Percentiles rank a stretch among this genome's conserved stretches.
Evolutionary conservation across 2,797 vertebrate species (phyloP).

Genomic region (Delichon dasypus): DNA sequence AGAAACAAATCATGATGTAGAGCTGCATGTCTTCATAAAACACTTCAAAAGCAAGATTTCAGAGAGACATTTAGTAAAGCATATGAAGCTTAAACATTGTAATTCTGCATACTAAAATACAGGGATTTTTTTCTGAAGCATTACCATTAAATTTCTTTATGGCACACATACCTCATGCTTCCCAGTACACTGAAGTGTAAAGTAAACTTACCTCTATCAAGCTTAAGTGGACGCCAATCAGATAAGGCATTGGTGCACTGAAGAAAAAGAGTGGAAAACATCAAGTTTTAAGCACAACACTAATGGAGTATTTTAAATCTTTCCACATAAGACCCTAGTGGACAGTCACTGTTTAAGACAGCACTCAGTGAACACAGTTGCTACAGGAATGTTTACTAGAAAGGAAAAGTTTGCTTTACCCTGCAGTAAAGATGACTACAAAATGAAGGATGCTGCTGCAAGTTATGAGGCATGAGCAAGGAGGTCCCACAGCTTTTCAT

Average conservation of each 20-base stretch:
- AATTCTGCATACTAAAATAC: background rate
- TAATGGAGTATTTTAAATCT: background rate
- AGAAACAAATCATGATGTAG: background rate
- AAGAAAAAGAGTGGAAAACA: constrained; percentile 19
- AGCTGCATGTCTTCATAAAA: background rate
- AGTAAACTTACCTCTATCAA: constrained; percentile 88
- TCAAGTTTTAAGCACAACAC: background rate
- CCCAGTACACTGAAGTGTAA: rapidly evolving
- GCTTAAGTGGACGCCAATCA: constrained; percentile 96
- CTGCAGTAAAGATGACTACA: background rate
- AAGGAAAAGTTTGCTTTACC: background rate
- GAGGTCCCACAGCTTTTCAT: background rate
- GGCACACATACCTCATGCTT: background rate
- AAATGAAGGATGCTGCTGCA: background rate
- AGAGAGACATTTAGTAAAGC: background rate
- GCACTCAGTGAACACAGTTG: background rate
- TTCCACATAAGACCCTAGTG: background rate
- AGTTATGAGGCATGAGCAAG: background rate
- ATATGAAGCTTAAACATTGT: background rate
- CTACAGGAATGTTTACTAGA: background rate
- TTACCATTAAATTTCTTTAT: background rate
- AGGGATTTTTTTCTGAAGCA: background rate
- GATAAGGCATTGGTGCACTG: constrained; percentile 98
- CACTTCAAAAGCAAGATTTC: background rate
- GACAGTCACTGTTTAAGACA: background rate